Evolutionary conservation across 1,140 invertebrate species (phyloP).

Genomic region (Idris sp.): DNA sequence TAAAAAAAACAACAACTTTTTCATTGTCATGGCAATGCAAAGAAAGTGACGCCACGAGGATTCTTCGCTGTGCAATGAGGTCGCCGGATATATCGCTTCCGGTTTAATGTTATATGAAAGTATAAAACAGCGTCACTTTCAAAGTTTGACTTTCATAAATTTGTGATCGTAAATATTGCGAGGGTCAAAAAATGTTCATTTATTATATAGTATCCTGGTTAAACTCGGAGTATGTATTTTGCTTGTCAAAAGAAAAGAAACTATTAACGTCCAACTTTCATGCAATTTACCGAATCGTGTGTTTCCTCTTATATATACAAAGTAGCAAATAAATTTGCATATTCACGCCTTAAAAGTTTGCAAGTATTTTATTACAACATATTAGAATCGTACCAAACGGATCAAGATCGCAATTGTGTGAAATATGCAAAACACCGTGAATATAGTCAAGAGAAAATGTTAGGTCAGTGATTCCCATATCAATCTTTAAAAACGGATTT

Average conservation of each 20-base stretch:
- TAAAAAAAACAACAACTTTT: too few relatives aligned
- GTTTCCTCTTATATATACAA: conserved; percentile 3
- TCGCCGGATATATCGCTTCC: conserved; percentile 64
- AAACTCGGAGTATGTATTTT: too few relatives aligned
- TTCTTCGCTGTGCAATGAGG: conserved; percentile 54
- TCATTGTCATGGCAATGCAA: conserved; percentile 20
- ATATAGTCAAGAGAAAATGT: conserved; percentile 13
- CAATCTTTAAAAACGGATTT: conserved; percentile 5
- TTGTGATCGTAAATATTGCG: too few relatives aligned
- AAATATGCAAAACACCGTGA: conserved; percentile 10
- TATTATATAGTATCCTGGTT: too few relatives aligned
- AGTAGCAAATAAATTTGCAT: conserved; percentile 13
- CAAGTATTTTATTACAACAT: conserved; percentile 7
- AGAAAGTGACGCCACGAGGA: conserved; percentile 58
- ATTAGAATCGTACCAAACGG: conserved; percentile 7
- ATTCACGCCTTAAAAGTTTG: conserved; percentile 16
- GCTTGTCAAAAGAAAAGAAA: conserved; percentile 5
- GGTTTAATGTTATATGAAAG: conserved; percentile 54
- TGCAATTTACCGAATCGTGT: conserved; percentile 2
- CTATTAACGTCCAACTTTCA: conserved; percentile 9
- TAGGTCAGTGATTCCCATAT: neutral
- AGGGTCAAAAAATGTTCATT: too few relatives aligned
- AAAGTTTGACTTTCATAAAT: conserved; percentile 45
- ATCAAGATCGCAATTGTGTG: conserved; percentile 7
- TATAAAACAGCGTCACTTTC: conserved; percentile 44